Percentiles rank a stretch among this genome's conserved stretches.
Evolutionary conservation across 1,140 invertebrate species (phyloP).

Genomic region (Nautilus pompilius): DNA sequence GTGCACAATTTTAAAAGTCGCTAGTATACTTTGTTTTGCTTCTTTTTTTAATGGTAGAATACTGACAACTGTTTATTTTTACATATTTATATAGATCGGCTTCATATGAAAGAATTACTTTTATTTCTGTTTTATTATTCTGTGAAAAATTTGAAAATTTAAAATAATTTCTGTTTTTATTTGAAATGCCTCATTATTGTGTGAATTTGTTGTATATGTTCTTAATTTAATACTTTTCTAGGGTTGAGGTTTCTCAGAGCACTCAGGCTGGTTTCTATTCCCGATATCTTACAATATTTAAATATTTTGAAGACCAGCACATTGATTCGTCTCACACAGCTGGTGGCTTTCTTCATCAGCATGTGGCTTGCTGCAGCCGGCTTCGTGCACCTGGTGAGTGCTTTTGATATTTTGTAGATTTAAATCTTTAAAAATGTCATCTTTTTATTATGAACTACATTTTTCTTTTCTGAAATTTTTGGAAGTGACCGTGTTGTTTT

Average conservation of each 20-base stretch:
- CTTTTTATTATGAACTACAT: too few species aligned
- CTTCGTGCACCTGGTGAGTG: slow-evolving; percentile 54
- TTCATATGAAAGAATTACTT: too few species aligned
- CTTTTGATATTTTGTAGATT: too few species aligned
- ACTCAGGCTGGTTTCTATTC: slow-evolving; percentile 88
- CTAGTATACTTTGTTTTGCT: too few species aligned
- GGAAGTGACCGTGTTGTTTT: too few species aligned
- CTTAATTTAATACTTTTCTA: slow-evolving; percentile 53
- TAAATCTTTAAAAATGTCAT: too few species aligned
- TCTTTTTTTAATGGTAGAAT: too few species aligned
- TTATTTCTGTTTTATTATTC: not conserved
- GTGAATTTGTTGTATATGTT: not conserved
- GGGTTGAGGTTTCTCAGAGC: slow-evolving; percentile 98
- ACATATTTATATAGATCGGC: too few species aligned
- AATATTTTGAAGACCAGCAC: slow-evolving; percentile 55
- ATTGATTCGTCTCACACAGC: slow-evolving; percentile 50
- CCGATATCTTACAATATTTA: slow-evolving; percentile 56
- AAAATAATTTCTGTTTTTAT: too few species aligned
- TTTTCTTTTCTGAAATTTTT: too few species aligned
- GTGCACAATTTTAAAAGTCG: too few species aligned
- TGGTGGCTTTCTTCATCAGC: slow-evolving; percentile 50
- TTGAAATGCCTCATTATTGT: not conserved
- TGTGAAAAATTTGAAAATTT: not conserved
- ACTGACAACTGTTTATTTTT: too few species aligned
- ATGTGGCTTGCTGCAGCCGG: slow-evolving; percentile 54